Evolutionary conservation across 2,888 invertebrate species (phyloP).

Genomic region (Copidosoma aretas): DNA sequence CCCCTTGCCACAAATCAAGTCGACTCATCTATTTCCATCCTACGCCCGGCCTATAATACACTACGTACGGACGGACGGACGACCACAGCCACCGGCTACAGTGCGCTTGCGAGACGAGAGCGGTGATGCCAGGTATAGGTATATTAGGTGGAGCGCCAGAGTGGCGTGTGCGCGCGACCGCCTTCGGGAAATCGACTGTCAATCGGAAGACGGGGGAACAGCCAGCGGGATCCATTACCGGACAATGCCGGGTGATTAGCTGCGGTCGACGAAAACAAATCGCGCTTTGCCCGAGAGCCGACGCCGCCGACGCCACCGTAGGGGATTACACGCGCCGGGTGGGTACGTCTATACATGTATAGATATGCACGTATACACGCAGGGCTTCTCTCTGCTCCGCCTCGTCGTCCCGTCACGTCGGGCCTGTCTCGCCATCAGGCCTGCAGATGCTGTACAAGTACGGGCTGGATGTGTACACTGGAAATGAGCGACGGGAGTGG

Average conservation of each 20-base stretch:
- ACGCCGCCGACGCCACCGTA: too few relatives aligned
- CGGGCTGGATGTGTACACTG: background rate
- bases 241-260: conserved; percentile 57
- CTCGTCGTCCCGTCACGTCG: background rate
- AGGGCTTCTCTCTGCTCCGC: background rate
- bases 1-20: background rate
- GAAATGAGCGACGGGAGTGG: background rate
- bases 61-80: too few relatives aligned
- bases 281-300: conserved; percentile 49
- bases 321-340: conserved; percentile 50
- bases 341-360: too few relatives aligned
- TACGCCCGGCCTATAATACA: too few relatives aligned
- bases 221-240: conserved; percentile 53
- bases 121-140: too few relatives aligned
- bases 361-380: too few relatives aligned
- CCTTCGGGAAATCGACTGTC: conserved; percentile 46
- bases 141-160: background rate
- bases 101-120: too few relatives aligned
- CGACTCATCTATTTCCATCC: too few relatives aligned
- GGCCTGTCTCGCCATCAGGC: background rate
- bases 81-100: too few relatives aligned
- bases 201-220: conserved; percentile 39
- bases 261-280: conserved; percentile 55
- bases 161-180: conserved; percentile 8
- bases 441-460: too few relatives aligned